A percentile compares a stretch with the other conserved stretches of the same genome.
These are phyloP conservation scores for Chrysina gloriosa DNA, from an alignment of 2,888 invertebrate species.

Conservation along the genomic window DNA sequence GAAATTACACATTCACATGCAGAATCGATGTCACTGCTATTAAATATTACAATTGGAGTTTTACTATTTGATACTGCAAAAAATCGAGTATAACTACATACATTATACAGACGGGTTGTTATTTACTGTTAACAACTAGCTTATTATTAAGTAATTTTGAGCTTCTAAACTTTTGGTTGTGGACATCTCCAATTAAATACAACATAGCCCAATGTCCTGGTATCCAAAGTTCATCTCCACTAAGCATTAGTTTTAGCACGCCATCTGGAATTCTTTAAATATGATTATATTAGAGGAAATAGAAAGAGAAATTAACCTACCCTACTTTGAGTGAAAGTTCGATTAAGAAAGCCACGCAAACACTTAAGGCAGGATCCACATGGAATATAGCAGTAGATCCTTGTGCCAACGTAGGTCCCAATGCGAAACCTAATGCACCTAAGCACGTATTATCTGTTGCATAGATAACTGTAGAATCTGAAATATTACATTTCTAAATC, in stretches of 20 bases:
- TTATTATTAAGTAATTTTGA: not conserved
- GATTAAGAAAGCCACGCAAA: slow-evolving; percentile 23
- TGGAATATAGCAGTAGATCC: slow-evolving; percentile 27
- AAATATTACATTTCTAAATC: not conserved
- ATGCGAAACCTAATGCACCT: slow-evolving; percentile 24
- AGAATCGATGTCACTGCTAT: slow-evolving; percentile 69
- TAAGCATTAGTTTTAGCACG: slow-evolving; percentile 17
- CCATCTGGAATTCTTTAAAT: slow-evolving; percentile 37
- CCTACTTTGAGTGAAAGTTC: slow-evolving; percentile 34
- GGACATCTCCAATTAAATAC: slow-evolving; percentile 21
- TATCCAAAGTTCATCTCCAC: not conserved
- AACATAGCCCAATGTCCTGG: not conserved
- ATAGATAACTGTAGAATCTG: not conserved
- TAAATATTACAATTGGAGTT: slow-evolving; percentile 68
- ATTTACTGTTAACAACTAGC: not conserved
- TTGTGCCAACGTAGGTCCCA: slow-evolving; percentile 30
- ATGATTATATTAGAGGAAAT: not conserved
- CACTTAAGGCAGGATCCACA: slow-evolving; percentile 20
- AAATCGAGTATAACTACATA: slow-evolving; percentile 1
- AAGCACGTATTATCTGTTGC: slow-evolving; percentile 24
- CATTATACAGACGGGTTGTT: not conserved
- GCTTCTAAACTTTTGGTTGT: slow-evolving; percentile 1
- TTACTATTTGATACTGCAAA: slow-evolving; percentile 42
- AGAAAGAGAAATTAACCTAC: slow-evolving; percentile 17
- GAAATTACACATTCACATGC: slow-evolving; percentile 67